Evolutionary conservation across 2,113 vertebrate species (phyloP), one percentile per base, ranked within the genome.

Genomic region (Protobothrops flavoviridis): DNA sequence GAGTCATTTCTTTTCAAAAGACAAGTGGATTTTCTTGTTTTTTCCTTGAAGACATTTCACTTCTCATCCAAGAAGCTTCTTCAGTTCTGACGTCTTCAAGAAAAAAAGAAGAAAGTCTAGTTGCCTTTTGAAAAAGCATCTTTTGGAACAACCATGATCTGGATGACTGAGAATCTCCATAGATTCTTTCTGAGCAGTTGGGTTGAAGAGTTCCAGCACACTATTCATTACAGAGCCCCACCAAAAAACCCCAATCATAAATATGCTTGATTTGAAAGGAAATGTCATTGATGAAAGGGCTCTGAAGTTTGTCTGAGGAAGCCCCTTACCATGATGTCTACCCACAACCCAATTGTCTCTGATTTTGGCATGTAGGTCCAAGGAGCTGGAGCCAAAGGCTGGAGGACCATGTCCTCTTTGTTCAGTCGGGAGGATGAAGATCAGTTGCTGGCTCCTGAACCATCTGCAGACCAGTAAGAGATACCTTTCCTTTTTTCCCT

Each of bases 361-460:
- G 17, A 92, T 7, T 11, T 87, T 96, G 91, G 17, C 23, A 87
- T 0, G 5, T 95, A 98, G 99, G 98, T 99, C 97, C 99, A 99
- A 95, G 99, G 99, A 0, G 98, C 98, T 0, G 98, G 99, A 13
- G 96, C 97, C 91, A 98, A 98, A 94, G 98, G 99, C 94, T 99
- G 99, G 99, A 97, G 98, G 97, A 98, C 97, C 0, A 96, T 99
- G 91, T 98, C 99, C 0, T 95, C 98, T 29, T 97, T 99, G 64
- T 99, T 99, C 97, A 98, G 97, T 96, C 98, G 98, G 90, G 99
- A 99, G 13, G 99, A 99, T 1, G 98, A 98, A 91, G 98, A 99
- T 96, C 98, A 99, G 95, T 98, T 99, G 91, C 98, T 99, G 89
- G 97, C 98, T 92, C 57, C 97, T 0, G 98, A 99, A 95, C 97